phyloP scores from a whole-genome alignment of 2,113 vertebrate species.

The Procapra przewalskii region DNA sequence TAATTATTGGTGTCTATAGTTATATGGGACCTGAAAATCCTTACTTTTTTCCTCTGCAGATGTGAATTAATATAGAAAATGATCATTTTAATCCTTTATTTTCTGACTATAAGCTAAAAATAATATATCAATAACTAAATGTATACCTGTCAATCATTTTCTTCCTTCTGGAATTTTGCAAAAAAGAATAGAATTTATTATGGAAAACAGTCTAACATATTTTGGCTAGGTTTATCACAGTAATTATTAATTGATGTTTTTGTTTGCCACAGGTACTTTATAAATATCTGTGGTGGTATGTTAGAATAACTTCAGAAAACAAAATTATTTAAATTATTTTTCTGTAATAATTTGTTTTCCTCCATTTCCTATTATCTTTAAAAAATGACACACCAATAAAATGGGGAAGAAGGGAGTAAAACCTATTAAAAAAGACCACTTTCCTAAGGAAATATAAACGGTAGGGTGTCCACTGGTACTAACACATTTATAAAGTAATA shows the following conservation, averaged over 20 bases:
- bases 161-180: constrained; percentile 60
- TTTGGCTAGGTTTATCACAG: constrained; percentile 58
- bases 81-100: constrained; percentile 33
- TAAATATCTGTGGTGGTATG: constrained; percentile 23
- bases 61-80: constrained; percentile 35
- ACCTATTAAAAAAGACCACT: constrained; percentile 21
- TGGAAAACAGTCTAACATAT: background rate
- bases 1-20: constrained; percentile 5
- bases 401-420: background rate
- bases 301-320: constrained; percentile 52
- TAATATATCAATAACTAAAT: constrained; percentile 30
- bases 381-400: background rate
- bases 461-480: background rate
- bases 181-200: constrained; percentile 40
- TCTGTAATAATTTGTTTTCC: constrained; percentile 51
- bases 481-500: background rate
- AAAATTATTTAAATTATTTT: constrained; percentile 42
- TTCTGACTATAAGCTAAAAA: background rate
- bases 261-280: constrained; percentile 48
- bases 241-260: constrained; percentile 58
- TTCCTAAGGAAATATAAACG: constrained; percentile 9
- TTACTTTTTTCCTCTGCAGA: background rate
- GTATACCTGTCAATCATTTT: constrained; percentile 35
- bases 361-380: background rate
- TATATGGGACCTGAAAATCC: constrained; percentile 22